Evolutionary conservation across 2,888 invertebrate genomes (phyloP), one percentile per base, ranked within the genome.

Genomic region (Neoaliturus tenellus): DNA sequence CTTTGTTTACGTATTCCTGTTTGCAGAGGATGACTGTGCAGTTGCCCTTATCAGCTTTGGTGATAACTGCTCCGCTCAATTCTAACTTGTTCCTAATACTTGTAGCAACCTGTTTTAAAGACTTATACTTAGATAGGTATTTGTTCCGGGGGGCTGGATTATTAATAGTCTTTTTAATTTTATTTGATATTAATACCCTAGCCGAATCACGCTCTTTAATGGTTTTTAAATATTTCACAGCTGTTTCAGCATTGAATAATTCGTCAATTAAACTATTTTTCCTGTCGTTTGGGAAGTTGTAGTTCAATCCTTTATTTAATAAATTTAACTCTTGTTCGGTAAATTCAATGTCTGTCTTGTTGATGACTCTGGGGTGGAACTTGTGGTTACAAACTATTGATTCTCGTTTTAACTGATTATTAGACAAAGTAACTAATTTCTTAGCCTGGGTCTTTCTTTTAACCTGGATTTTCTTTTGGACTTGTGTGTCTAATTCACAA

Each of bases 251-350:
- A 6, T 35, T 35, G 2, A 71, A n/a, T 3, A 71, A 6, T 14
- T 71, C 4, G 12, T n/a, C 17, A 4, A 51, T 10, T 23, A 51
- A 20, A 10, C 23, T 51, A 23, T 20, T 51, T 51, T 51, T 51
- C 20, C 35, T 39, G 20, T 41, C 23, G 17, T 41, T 71, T 28
- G 41, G 20, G 25, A 71, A 71, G n/a, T 71, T 71, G 14, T 20
- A 71, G 23, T 71, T 71, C 12, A 71, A 35, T 12, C 71, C 71
- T 71, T 71, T 71, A 39, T 71, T 41, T 71, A 39, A 39, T 39
- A 41, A 23, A 10, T 39, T 71, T 3, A 71, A 8, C 41, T 71
- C 25, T n/a, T 2, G n/a, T 5, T 71, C 5, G 20, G 31, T 14
- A 39, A 41, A 71, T 39, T 39, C 41, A 4, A 71, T 6, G 14